A percentile compares a stretch with the other conserved stretches of the same genome.
These are phyloP conservation scores for Colinus virginianus DNA, from an alignment of 2,113 vertebrate genomes.

Conservation along the genomic window DNA sequence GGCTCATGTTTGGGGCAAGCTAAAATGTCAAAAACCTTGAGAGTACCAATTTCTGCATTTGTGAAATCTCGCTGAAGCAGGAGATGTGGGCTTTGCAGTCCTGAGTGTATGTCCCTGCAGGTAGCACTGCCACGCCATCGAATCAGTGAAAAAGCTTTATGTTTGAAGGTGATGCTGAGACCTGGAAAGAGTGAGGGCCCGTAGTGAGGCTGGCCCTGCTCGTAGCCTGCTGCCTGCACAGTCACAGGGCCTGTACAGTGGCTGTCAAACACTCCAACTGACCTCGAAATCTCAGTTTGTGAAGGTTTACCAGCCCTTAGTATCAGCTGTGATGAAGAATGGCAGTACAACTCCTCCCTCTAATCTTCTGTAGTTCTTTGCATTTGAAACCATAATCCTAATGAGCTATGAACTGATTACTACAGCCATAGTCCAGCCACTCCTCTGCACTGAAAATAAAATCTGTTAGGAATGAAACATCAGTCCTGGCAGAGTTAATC, in stretches of 20 bases:
- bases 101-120: neutral
- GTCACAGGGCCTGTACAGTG: rapidly evolving
- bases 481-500: neutral
- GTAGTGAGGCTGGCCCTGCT: neutral
- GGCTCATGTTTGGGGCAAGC: neutral
- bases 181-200: neutral
- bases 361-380: neutral
- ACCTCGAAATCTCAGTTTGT: neutral
- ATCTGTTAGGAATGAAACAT: neutral
- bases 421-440: neutral
- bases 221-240: neutral
- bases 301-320: neutral
- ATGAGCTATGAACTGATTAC: neutral
- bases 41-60: neutral
- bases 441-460: neutral
- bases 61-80: neutral
- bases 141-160: neutral
- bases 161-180: neutral
- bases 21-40: neutral
- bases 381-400: neutral
- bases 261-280: rapidly evolving
- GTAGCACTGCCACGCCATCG: neutral
- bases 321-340: neutral
- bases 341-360: neutral
- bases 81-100: neutral